Evolutionary conservation across 2,797 vertebrate genomes (phyloP).

Genomic region (Pipistrellus nathusii): DNA sequence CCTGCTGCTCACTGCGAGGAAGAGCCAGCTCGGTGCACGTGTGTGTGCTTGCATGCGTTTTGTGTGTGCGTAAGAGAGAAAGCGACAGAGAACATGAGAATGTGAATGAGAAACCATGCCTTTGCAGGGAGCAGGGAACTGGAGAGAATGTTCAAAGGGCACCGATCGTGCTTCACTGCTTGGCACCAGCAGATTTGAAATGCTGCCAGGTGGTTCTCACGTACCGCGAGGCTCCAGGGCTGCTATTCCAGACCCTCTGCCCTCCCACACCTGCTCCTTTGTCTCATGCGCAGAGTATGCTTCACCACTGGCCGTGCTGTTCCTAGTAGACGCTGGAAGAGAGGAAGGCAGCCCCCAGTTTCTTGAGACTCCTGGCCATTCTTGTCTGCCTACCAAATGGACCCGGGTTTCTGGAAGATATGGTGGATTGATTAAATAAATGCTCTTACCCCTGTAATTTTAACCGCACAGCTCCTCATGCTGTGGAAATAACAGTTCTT

Average conservation of each 20-base stretch:
- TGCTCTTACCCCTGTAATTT: conserved; percentile 75
- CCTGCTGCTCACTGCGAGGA: neutral
- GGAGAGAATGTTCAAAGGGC: neutral
- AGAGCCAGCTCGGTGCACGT: neutral
- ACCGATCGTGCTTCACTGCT: neutral
- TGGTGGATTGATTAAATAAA: conserved; percentile 72
- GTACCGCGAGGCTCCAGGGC: neutral
- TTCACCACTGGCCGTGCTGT: neutral
- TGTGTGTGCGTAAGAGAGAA: neutral
- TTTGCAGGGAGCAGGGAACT: neutral
- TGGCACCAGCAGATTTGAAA: neutral
- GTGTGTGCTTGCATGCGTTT: neutral
- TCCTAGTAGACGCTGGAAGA: neutral
- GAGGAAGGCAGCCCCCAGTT: neutral
- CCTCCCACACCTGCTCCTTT: conserved; percentile 8
- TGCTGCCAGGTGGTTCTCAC: neutral
- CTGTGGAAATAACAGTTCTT: conserved; percentile 77
- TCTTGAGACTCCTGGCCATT: neutral
- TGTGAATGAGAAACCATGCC: neutral
- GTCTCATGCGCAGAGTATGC: neutral
- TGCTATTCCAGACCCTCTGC: neutral
- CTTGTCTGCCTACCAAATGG: neutral
- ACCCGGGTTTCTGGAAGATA: conserved; percentile 42
- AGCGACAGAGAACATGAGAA: neutral
- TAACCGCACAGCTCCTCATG: conserved; percentile 68